Conservation (phyloP, 2,797 vertebrate genomes). For the Centroberyx gerrardi region DNA sequence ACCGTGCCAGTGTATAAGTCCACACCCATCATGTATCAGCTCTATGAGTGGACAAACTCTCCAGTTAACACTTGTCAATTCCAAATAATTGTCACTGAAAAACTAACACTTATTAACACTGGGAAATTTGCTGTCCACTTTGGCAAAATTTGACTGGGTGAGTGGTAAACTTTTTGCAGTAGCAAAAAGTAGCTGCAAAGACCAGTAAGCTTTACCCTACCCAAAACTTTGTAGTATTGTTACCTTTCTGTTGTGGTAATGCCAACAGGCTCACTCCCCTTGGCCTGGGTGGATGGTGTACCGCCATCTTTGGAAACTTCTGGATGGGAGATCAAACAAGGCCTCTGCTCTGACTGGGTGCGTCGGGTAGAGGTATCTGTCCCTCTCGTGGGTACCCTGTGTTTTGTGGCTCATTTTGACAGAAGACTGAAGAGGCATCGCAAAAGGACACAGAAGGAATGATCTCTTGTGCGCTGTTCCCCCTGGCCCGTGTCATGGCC, state of each 20-base stretch:
- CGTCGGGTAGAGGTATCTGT: constrained; percentile 54
- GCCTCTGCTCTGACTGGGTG: constrained; percentile 71
- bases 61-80: too few species aligned
- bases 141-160: background rate
- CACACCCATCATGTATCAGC: too few species aligned
- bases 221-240: constrained; percentile 31
- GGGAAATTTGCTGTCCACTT: background rate
- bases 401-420: constrained; percentile 79
- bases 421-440: constrained; percentile 89
- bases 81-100: too few species aligned
- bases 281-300: constrained; percentile 25
- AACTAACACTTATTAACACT: too few species aligned
- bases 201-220: background rate
- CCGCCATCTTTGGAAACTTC: constrained; percentile 55
- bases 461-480: constrained; percentile 69
- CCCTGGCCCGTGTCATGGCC: constrained; percentile 62
- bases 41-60: too few species aligned
- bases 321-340: constrained; percentile 46
- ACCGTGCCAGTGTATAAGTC: too few species aligned
- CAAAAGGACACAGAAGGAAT: constrained; percentile 76
- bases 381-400: constrained; percentile 63
- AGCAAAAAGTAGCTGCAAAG: background rate
- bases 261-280: constrained; percentile 53
- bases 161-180: background rate
- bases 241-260: constrained; percentile 81